Conservation (phyloP, 2,797 vertebrate genomes). For the Tokudaia tokunoshimensis region DNA sequence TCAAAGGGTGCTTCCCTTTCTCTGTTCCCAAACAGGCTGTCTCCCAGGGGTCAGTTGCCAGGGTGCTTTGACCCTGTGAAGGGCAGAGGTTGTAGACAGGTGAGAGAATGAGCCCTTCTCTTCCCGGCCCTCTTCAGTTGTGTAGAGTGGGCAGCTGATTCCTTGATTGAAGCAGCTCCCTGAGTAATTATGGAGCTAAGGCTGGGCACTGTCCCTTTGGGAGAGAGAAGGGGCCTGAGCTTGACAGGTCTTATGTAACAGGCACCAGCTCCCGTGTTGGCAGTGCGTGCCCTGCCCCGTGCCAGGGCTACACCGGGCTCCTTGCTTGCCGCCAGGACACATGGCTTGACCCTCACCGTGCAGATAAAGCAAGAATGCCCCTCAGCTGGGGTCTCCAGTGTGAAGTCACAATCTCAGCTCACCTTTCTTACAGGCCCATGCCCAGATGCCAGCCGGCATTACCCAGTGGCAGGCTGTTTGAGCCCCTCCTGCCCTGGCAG, state of each 20-base stretch:
- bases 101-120: not conserved
- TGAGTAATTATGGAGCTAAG: not conserved
- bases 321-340: constrained; percentile 65
- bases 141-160: not conserved
- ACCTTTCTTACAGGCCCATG: not conserved
- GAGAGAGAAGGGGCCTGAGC: constrained; percentile 68
- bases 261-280: constrained; percentile 72
- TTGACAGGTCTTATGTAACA: constrained; percentile 81
- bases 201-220: constrained; percentile 40
- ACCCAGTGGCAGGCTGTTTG: not conserved
- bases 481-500: not conserved
- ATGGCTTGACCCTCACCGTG: constrained; percentile 58
- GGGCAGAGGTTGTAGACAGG: constrained; percentile 63
- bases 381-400: not conserved
- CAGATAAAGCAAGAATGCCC: constrained; percentile 63
- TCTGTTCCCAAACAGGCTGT: not conserved
- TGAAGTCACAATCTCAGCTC: not conserved
- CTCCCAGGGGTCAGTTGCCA: not conserved
- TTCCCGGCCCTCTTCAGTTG: not conserved
- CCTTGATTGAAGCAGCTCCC: constrained; percentile 33
- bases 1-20: not conserved
- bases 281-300: constrained; percentile 69
- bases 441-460: not conserved
- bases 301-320: constrained; percentile 74
- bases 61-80: constrained; percentile 68